Conservation (phyloP, 1,140 invertebrate species). For the Micrasema minimum region DNA sequence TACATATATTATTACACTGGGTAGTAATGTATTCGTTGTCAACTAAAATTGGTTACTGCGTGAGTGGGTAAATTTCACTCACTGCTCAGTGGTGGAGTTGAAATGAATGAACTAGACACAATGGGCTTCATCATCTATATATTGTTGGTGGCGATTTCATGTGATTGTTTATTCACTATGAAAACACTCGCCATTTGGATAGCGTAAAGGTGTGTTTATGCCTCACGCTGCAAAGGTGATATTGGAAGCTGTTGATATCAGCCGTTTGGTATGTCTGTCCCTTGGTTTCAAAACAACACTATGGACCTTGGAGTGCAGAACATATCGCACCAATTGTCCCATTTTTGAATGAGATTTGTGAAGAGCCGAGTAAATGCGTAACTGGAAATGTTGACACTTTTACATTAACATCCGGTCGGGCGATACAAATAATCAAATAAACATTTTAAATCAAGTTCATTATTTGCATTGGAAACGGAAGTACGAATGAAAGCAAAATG, state of each 20-base stretch:
- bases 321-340: constrained; percentile 14
- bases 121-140: constrained; percentile 11
- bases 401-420: neutral
- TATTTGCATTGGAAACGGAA: constrained; percentile 2
- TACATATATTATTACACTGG: neutral
- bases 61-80: neutral
- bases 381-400: neutral
- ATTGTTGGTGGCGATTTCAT: constrained; percentile 28
- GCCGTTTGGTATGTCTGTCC: neutral
- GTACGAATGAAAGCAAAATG: constrained; percentile 6
- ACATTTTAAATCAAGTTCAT: neutral
- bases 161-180: constrained; percentile 20
- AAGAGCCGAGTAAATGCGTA: neutral
- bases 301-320: neutral
- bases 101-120: neutral
- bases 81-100: constrained; percentile 7
- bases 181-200: constrained; percentile 21
- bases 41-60: neutral
- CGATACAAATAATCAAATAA: too few relatives aligned
- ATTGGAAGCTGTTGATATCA: neutral
- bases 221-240: constrained; percentile 27
- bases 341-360: constrained; percentile 12
- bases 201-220: constrained; percentile 10
- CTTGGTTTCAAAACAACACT: neutral
- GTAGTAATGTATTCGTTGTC: constrained; percentile 3